A percentile compares a stretch with the other conserved stretches of the same genome.
Conservation (phyloP, 2,888 invertebrate species). For the Cetonia aurata region DNA sequence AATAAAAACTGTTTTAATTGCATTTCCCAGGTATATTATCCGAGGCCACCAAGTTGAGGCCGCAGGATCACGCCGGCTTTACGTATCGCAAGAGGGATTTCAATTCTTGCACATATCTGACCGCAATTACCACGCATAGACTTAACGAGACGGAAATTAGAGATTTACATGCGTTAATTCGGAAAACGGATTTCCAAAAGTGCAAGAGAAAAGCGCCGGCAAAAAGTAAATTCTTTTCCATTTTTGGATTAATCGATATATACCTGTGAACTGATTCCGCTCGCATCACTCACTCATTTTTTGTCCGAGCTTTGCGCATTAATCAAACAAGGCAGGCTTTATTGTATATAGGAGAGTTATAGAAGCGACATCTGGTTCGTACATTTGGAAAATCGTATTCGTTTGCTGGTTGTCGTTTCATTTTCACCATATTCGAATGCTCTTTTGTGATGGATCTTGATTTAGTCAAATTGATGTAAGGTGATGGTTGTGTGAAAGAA, state of each 20-base stretch:
- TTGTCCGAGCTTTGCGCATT: conserved; percentile 33
- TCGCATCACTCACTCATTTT: conserved; percentile 27
- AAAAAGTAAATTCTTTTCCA: conserved; percentile 42
- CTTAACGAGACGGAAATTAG: conserved; percentile 68
- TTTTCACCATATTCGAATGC: too few species aligned
- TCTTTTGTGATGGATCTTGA: too few species aligned
- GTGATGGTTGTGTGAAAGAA: too few species aligned
- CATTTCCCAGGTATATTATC: conserved; percentile 72
- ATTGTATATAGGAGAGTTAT: conserved; percentile 22
- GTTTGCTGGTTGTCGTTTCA: too few species aligned
- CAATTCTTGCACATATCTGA: conserved; percentile 69
- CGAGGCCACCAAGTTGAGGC: conserved; percentile 70
- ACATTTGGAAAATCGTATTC: conserved; percentile 14
- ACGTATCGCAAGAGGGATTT: conserved; percentile 69
- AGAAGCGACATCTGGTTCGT: conserved; percentile 20
- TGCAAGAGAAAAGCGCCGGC: conserved; percentile 45
- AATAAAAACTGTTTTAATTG: conserved; percentile 5
- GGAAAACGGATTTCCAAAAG: conserved; percentile 49
- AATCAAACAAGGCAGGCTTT: conserved; percentile 14
- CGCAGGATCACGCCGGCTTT: conserved; percentile 77
- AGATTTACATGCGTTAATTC: conserved; percentile 55
- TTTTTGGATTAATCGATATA: conserved; percentile 41
- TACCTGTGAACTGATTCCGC: conserved; percentile 26
- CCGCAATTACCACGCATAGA: conserved; percentile 71
- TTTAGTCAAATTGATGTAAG: too few species aligned